Base-by-base conservation (phyloP, 2,797 vertebrate species). In the Adrianichthys oophorus region DNA sequence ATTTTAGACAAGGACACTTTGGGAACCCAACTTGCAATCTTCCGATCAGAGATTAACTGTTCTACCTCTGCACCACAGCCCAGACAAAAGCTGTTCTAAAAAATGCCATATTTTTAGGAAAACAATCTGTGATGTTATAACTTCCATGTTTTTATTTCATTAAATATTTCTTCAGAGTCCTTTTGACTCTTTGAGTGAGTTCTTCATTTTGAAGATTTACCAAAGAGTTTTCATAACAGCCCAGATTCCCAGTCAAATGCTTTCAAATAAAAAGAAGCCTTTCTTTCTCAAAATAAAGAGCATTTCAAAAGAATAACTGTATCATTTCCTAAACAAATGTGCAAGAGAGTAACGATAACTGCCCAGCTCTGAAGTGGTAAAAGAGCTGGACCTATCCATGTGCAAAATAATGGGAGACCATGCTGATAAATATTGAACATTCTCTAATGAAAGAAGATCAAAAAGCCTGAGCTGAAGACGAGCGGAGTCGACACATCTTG, bases 361-460 rank as follows among this genome's bases (percentile, higher is more conserved):
- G 63, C 42, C 43, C 15, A 16, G 37, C 43, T 77, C 43, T 59
- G 46, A 80, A 84, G 65, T 68, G 59, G 65, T 62, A 69, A 76
- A 67, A 72, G 51, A 80, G 60, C 70, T 56, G 59, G 74, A 84
- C 74, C 74, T 78, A 73, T 80, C 70, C 65, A 84, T 54, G 48
- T 73, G 67, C 66, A 76, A 77, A 80, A 87, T 87, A 87, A 88
- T 87, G 64, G 85, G 76, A 83, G 72, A 74, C 75, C 55, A 68
- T 71, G 55, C 78, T 88, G 82, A 90, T 89, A 89, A 90, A 92
- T 90, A 90, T 90, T 90, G 80, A 89, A 90, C 85, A 87, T 87
- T 78, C 70, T 79, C 80, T 85, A 87, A 90, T 89, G 87, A 86
- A 89, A 92, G 84, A 85, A 86, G 88, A 91, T 91, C 86, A 91